These are phyloP conservation scores for Discoglossus pictus DNA, from an alignment of 2,797 vertebrate genomes.

Conservation along the genomic window DNA sequence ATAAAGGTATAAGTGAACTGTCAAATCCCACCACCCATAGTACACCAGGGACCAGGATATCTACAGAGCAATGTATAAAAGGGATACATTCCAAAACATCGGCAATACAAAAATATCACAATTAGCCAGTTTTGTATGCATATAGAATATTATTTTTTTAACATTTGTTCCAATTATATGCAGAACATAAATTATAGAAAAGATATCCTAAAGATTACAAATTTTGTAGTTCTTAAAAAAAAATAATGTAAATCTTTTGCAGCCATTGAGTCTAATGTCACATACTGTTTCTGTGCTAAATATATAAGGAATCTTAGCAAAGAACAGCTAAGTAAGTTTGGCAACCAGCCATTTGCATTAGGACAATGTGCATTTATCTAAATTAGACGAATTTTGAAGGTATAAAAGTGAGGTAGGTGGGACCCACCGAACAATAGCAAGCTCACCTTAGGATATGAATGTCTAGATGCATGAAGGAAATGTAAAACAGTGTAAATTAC, in stretches of 20 bases:
- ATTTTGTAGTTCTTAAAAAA: not conserved
- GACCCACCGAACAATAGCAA: slow-evolving; percentile 33
- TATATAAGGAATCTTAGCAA: slow-evolving; percentile 33
- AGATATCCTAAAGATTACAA: too few species aligned
- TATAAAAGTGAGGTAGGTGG: slow-evolving; percentile 49
- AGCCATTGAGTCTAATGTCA: slow-evolving; percentile 26
- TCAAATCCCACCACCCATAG: too few species aligned
- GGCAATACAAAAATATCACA: too few species aligned
- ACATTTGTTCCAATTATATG: too few species aligned
- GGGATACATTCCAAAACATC: too few species aligned
- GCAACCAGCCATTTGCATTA: slow-evolving; percentile 51
- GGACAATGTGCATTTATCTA: slow-evolving; percentile 52
- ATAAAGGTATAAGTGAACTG: too few species aligned
- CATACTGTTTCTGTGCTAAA: slow-evolving; percentile 32
- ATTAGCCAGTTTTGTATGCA: too few species aligned
- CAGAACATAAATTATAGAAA: too few species aligned
- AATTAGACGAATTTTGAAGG: slow-evolving; percentile 46
- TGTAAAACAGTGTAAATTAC: slow-evolving; percentile 52
- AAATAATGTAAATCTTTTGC: slow-evolving; percentile 16
- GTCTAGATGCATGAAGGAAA: slow-evolving; percentile 48
- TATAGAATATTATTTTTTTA: too few species aligned
- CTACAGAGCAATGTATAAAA: too few species aligned
- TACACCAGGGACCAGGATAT: too few species aligned
- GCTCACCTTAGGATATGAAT: slow-evolving; percentile 51
- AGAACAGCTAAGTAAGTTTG: slow-evolving; percentile 36